These are phyloP conservation scores for Petromus typicus DNA, from an alignment of 2,113 vertebrate genomes.

Conservation along the genomic window DNA sequence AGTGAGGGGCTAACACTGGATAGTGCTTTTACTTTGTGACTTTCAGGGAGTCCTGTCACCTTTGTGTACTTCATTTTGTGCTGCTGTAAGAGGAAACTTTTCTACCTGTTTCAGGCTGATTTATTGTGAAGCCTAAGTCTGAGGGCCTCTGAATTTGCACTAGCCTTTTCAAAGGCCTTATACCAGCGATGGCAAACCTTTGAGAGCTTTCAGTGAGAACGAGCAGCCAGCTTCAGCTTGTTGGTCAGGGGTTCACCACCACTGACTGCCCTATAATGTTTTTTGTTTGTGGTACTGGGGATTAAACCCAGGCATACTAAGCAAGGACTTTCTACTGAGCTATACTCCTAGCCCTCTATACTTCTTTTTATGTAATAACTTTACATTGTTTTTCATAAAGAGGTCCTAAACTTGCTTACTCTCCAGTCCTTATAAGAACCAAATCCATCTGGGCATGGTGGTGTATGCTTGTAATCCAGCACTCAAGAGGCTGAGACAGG, in stretches of 20 bases:
- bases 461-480: too few species aligned
- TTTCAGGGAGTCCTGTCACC: neutral
- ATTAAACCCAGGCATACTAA: neutral
- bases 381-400: neutral
- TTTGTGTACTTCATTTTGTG: neutral
- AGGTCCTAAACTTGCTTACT: neutral
- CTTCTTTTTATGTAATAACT: neutral
- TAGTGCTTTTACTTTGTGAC: neutral
- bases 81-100: neutral
- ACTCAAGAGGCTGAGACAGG: too few species aligned
- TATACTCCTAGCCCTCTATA: neutral
- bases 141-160: neutral
- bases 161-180: neutral
- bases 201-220: neutral
- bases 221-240: neutral
- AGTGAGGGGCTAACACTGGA: neutral
- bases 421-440: neutral
- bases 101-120: neutral
- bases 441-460: neutral
- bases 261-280: neutral
- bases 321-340: neutral
- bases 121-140: neutral
- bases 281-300: neutral
- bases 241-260: neutral
- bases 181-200: neutral